Base-by-base conservation (phyloP, 2,797 vertebrate species). In the Lagocephalus sceleratus region DNA sequence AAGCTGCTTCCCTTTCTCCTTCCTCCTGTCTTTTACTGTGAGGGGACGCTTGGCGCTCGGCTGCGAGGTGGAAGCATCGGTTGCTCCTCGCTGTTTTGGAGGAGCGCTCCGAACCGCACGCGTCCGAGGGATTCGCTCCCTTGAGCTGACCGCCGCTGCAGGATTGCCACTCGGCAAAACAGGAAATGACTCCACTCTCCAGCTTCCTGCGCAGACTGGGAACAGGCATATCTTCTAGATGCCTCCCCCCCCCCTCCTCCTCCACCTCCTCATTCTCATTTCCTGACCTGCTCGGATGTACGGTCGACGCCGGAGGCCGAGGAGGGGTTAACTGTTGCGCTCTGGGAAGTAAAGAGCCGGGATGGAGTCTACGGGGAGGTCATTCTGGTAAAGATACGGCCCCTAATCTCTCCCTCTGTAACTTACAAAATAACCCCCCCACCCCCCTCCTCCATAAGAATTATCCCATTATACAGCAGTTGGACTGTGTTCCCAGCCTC, bases 111-210 rank as follows among this genome's bases (percentile, higher is more conserved):
- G 1, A n/a, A 7, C n/a, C 6, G 40, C 16, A 5, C 40, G 9
- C 11, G 40, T 42, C 40, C 40, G 54, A 38, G 48, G 32, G 26
- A 56, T 83, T 82, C 83, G 69, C 84, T 78, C 69, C 71, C 68
- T 68, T 75, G 43, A 60, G 59, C 58, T 48, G 62, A 81, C 71
- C 71, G 55, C 49, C 22, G 25, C 61, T 65, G 64, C 72, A 73
- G 73, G 73, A 82, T 82, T 68, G 68, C 70, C 54, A 60, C 76
- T 78, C 67, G 71, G 82, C 85, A 89, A 88, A 91, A 90, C 90
- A 91, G 91, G 91, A 92, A 92, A 91, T 86, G 81, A 86, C 77
- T 88, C 57, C 63, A 83, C 79, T 85, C 83, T 78, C 75, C 71
- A 66, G 81, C 76, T 90, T 92, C 89, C 90, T 89, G 85, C 69